Evolutionary conservation across 2,888 invertebrate species (phyloP), one percentile per base, ranked within the genome.

Genomic region (Celastrina argiolus): DNA sequence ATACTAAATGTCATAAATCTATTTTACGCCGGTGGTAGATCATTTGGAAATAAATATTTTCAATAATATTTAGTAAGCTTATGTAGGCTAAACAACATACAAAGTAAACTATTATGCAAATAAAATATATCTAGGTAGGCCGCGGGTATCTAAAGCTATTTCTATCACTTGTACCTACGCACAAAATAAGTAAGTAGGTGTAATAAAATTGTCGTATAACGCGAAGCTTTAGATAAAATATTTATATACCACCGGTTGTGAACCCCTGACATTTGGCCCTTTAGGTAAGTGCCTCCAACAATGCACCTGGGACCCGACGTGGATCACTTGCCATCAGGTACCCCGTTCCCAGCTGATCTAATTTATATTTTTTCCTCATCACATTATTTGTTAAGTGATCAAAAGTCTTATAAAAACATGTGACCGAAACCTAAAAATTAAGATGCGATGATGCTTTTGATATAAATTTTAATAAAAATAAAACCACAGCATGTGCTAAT

Each of bases 261-360:
- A 51, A 51, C 51, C 22, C 51, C 22, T 51, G 51, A 51, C 26
- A 51, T 51, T 51, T 51, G 51, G 51, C 51, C 51, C 51, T 22
- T 51, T 51, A 26, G 22, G 51, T 51, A 51, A 51, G 51, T 51
- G 51, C 58, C 28, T 31, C n/a, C 58, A 58, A 58, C 58, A 58
- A 31, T 58, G 31, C 58, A 58, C 58, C 58, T 58, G 58, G 58
- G 58, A 31, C 58, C 58, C 8, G 45, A 45, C 16, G 45, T 16
- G 18, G n/a, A 58, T 58, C 58, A 58, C 58, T 31, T 58, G 31
- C 28, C 58, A 58, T 58, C 58, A 58, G 22, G 22, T 22, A 5
- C 22, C 2, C 7, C 51, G 26, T 51, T 51, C 12, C 1, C 12
- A 12, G 12, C 14, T 45, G 2, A 22, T 51, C 18, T 6, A 31